phyloP scores from a whole-genome alignment of 2,797 vertebrate genomes.

The Cuniculus paca region DNA sequence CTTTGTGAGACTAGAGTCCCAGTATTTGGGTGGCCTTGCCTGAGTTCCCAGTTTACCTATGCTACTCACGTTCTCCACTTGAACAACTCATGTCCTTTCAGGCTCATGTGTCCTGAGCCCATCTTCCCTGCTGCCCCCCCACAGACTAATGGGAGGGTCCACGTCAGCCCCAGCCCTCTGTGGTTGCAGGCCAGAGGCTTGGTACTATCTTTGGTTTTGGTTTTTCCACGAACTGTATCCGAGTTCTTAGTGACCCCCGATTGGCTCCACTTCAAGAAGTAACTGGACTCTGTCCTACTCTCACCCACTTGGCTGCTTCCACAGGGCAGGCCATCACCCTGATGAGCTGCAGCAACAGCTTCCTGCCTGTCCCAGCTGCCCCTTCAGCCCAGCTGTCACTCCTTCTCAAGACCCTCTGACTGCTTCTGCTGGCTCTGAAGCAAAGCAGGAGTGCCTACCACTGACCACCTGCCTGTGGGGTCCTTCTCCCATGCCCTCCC shows the following conservation, averaged over 20 bases:
- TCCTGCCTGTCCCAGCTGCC: not conserved
- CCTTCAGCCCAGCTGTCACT: not conserved
- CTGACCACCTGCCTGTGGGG: not conserved
- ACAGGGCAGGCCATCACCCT: fast-evolving
- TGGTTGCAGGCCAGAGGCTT: not conserved
- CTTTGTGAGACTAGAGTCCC: not conserved
- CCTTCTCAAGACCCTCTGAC: not conserved
- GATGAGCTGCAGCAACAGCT: too few relatives aligned
- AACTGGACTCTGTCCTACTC: not conserved
- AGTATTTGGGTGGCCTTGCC: not conserved
- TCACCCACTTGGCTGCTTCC: not conserved
- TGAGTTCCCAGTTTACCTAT: not conserved
- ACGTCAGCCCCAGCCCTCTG: too few relatives aligned
- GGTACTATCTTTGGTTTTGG: not conserved
- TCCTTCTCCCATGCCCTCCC: not conserved
- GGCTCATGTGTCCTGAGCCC: not conserved
- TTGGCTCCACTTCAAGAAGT: not conserved
- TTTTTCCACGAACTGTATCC: not conserved
- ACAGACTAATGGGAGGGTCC: not conserved
- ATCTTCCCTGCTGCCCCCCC: not conserved
- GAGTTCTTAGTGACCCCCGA: not conserved
- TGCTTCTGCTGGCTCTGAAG: not conserved
- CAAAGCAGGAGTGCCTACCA: not conserved
- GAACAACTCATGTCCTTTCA: not conserved
- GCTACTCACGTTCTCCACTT: not conserved